Evolutionary conservation across 2,888 invertebrate genomes (phyloP), one percentile per base, ranked within the genome.

Genomic region (Schrankia costaestrigalis): DNA sequence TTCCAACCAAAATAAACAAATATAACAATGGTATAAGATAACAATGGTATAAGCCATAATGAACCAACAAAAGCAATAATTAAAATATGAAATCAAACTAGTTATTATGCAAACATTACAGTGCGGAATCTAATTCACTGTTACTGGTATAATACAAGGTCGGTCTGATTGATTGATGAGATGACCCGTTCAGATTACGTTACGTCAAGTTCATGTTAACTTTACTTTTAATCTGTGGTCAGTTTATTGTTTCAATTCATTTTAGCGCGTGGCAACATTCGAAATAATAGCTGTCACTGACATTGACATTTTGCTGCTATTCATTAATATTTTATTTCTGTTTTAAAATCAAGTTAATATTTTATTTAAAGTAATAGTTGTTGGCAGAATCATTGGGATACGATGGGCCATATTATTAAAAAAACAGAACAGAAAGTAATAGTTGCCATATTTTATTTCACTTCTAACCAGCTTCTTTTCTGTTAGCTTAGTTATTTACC

Each of bases 101-200:
- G 13, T 25, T 48, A 47, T 50, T 53, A 52, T 54, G 54, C 60
- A 59, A 57, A 50, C 52, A 59, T 51, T 52, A 49, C 25, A 26
- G 26, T 51, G 18, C 39, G 35, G 40, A 50, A 47, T 47, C 41
- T 46, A 57, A 61, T 40, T 41, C 35, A 38, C 48, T 41, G 56
- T 63, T 59, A n/a, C n/a, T n/a, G n/a, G 60, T 45, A 28, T 3
- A 27, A 30, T 33, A 41, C 77, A 78, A 79, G 82, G 78, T 54
- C 60, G 41, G 14, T 18, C 46, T 78, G 81, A 81, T 80, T 81
- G 78, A 81, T 81, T 49, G 70, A 53, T 48, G 44, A 50, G 64
- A 68, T 78, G 80, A 78, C 79, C 81, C 75, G 56, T 58, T 59
- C 61, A 55, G 63, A 70, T 70, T 78, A 72, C 72, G 72, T 69